A percentile compares a stretch with the other conserved stretches of the same genome.
These are phyloP conservation scores for Candoia aspera DNA, from an alignment of 2,113 vertebrate genomes.

Conservation along the genomic window DNA sequence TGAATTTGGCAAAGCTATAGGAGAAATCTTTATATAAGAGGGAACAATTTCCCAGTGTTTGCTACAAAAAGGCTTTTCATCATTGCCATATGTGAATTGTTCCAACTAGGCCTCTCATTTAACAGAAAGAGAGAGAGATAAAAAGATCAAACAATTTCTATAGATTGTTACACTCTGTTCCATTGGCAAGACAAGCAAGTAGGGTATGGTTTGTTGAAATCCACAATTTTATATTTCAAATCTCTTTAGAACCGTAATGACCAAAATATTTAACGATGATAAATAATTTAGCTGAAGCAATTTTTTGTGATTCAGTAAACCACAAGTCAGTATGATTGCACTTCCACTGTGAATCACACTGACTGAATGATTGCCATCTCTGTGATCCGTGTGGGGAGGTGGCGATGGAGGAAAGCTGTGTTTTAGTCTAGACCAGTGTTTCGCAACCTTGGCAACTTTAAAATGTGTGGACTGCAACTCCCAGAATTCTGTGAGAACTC, in stretches of 20 bases:
- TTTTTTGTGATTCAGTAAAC: background rate
- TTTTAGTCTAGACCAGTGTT: background rate
- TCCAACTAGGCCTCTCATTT: conserved; percentile 37
- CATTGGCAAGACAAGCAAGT: background rate
- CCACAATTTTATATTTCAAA: background rate
- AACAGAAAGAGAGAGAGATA: background rate
- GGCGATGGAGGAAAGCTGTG: background rate
- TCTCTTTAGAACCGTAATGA: background rate
- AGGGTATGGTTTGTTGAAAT: background rate
- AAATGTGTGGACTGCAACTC: background rate
- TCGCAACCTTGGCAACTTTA: background rate
- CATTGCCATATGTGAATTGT: conserved; percentile 30
- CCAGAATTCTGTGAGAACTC: background rate
- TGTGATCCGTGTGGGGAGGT: background rate
- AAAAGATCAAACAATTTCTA: background rate
- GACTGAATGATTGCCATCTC: background rate
- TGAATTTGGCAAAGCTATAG: background rate
- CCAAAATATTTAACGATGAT: background rate
- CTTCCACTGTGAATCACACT: background rate
- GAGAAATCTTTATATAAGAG: conserved; percentile 12
- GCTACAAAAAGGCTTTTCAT: conserved; percentile 17
- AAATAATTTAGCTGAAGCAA: background rate
- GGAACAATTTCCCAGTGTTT: conserved; percentile 28
- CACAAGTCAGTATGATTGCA: background rate
- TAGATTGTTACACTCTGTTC: background rate